A percentile compares a stretch with the other conserved stretches of the same genome.
Conservation (phyloP, 2,797 vertebrate genomes). For the Acanthiza pusilla region DNA sequence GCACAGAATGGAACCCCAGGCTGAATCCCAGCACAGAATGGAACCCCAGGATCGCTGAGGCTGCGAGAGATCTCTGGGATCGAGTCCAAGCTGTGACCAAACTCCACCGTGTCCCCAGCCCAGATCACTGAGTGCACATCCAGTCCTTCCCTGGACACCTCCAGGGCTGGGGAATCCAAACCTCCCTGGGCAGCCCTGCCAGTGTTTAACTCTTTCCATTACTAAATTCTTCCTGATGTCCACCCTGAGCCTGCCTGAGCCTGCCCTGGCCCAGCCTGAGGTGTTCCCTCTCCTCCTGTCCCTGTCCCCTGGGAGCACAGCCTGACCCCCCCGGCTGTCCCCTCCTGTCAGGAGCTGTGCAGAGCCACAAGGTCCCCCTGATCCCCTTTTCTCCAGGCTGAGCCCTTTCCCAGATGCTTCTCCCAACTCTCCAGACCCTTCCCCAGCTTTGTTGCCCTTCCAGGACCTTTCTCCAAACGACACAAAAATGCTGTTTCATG, state of each 20-base stretch:
- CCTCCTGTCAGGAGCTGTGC: no score
- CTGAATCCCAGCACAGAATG: fast-evolving
- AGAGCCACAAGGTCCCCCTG: no score
- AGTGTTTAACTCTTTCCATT: neutral
- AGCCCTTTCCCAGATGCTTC: no score
- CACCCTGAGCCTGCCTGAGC: neutral
- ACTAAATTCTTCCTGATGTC: neutral
- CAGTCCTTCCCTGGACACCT: no score
- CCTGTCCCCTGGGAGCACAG: neutral
- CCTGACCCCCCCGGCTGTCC: neutral
- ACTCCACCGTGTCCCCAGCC: no score
- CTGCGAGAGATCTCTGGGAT: neutral
- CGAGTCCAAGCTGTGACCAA: no score
- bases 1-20: neutral
- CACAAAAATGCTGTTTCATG: neutral
- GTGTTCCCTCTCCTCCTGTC: neutral
- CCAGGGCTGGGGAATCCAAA: no score
- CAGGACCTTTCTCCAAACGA: neutral
- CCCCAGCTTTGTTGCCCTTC: neutral
- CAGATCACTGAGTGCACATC: no score
- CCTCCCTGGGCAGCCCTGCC: no score
- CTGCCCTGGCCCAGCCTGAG: neutral
- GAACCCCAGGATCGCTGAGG: neutral
- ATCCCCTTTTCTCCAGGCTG: no score
- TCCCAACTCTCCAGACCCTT: neutral